Conservation (phyloP, 2,888 invertebrate genomes). For the Herminia tarsipennalis region DNA sequence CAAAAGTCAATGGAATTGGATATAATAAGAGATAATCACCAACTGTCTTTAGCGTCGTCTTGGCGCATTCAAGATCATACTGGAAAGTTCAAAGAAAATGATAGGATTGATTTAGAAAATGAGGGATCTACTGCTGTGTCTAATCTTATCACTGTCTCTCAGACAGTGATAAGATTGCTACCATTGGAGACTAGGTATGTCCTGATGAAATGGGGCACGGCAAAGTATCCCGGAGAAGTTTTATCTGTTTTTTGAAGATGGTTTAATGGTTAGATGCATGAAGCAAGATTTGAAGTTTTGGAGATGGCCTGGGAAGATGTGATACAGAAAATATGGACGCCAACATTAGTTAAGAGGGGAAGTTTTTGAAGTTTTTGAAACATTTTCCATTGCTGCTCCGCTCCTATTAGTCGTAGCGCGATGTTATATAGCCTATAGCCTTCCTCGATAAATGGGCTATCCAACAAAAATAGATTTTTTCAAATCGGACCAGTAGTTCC, state of each 20-base stretch:
- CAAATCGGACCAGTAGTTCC: too few species aligned
- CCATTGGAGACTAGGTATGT: neutral
- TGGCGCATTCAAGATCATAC: neutral
- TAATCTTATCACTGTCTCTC: too few species aligned
- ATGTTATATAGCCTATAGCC: too few species aligned
- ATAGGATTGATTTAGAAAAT: neutral
- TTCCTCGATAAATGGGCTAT: too few species aligned
- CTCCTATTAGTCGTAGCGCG: too few species aligned
- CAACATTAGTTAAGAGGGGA: too few species aligned
- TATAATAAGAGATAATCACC: neutral
- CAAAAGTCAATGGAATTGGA: neutral
- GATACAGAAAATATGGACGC: too few species aligned
- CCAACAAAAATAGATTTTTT: too few species aligned
- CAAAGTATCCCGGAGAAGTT: neutral
- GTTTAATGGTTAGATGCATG: neutral
- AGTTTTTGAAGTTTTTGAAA: too few species aligned
- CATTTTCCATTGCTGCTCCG: too few species aligned
- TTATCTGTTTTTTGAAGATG: neutral
- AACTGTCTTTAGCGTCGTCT: neutral
- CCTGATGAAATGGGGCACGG: neutral
- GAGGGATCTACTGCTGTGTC: neutral
- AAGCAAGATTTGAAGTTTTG: neutral
- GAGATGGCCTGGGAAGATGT: too few species aligned
- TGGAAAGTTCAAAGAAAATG: neutral
- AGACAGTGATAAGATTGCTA: neutral